Evolutionary conservation across 2,113 vertebrate genomes (phyloP).

Genomic region (Alethe castanea): DNA sequence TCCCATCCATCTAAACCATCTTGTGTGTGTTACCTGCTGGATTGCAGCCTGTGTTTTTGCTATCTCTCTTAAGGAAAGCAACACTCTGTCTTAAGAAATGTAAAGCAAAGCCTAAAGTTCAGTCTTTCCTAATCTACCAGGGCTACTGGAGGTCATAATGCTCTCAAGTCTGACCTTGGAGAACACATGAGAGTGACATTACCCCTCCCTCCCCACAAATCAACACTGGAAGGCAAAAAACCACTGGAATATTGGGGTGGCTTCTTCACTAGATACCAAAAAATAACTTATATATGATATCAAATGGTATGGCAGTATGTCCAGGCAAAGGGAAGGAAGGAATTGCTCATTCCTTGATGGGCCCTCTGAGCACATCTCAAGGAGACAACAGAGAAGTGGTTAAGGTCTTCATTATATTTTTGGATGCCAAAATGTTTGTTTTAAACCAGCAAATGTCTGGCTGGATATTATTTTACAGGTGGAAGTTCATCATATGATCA

Average conservation of each 20-base stretch:
- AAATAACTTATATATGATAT: not conserved
- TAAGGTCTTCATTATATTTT: not conserved
- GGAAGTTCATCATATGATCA: fast-evolving
- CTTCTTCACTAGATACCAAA: not conserved
- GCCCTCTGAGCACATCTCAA: not conserved
- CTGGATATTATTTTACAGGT: not conserved
- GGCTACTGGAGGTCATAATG: fast-evolving
- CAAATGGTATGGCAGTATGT: not conserved
- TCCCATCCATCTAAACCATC: not conserved
- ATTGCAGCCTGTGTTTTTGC: not conserved
- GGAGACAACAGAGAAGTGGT: not conserved
- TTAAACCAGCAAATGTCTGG: not conserved
- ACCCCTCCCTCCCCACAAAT: not conserved
- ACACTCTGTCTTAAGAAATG: not conserved
- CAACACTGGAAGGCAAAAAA: not conserved
- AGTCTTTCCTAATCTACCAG: not conserved
- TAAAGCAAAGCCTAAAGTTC: conserved; percentile 12
- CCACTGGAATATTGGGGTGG: not conserved
- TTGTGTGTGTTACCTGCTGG: not conserved
- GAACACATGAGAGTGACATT: not conserved
- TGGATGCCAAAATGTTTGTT: not conserved
- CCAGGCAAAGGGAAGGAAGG: not conserved
- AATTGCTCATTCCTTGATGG: not conserved
- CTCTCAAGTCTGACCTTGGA: not conserved
- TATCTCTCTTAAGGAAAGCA: not conserved